Conservation (phyloP, 2,113 vertebrate genomes). For the Rafetus swinhoei region DNA sequence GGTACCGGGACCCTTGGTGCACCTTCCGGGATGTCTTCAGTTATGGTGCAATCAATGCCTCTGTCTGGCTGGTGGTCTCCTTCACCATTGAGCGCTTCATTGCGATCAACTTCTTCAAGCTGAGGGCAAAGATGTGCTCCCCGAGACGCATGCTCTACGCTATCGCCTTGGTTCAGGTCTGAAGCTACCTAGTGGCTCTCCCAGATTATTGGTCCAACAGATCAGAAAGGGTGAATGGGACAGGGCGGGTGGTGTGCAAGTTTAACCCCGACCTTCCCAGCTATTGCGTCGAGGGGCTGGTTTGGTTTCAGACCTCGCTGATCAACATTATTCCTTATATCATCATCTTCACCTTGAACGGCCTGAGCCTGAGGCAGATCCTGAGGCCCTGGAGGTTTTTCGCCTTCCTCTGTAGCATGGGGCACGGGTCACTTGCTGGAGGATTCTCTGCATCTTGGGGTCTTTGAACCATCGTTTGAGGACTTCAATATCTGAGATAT, state of each 20-base stretch:
- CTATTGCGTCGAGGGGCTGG: conserved; percentile 60
- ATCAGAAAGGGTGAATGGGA: conserved; percentile 43
- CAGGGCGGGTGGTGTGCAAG: conserved; percentile 38
- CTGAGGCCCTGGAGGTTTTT: too few species aligned
- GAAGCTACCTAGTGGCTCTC: conserved; percentile 63
- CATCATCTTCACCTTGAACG: conserved; percentile 71
- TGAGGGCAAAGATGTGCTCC: conserved; percentile 65
- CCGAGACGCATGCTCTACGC: conserved; percentile 41
- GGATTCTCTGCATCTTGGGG: too few species aligned
- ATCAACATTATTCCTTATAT: conserved; percentile 71
- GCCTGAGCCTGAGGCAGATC: conserved; percentile 67
- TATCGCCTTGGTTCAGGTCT: conserved; percentile 48
- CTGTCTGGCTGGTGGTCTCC: conserved; percentile 73
- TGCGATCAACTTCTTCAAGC: conserved; percentile 60
- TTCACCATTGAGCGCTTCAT: conserved; percentile 74
- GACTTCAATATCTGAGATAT: too few species aligned
- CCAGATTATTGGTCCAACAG: conserved; percentile 75
- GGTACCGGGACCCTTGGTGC: conserved; percentile 72
- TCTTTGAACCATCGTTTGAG: too few species aligned
- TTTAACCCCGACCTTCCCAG: conserved; percentile 46
- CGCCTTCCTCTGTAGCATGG: too few species aligned
- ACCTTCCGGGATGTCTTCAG: conserved; percentile 72
- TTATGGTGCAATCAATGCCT: conserved; percentile 68
- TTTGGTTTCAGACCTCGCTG: conserved; percentile 72
- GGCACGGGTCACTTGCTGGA: too few species aligned